Evolutionary conservation across 2,113 vertebrate species (phyloP), one percentile per base, ranked within the genome.

Genomic region (Nettapus auritus): DNA sequence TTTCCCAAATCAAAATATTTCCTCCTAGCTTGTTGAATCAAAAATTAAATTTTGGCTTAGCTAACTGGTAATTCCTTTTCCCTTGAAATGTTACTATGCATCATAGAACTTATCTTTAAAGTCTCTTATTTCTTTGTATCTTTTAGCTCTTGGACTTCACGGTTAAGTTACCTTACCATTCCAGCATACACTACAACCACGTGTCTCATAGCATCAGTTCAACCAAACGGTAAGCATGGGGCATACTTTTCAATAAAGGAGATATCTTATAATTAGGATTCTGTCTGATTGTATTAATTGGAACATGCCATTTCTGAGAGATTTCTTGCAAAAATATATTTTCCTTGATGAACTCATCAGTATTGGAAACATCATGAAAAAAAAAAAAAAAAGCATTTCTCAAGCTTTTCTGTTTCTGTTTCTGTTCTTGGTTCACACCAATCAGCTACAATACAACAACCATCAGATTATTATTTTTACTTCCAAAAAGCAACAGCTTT

Each of bases 41-140:
- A 93, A 95, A 94, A 87, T 93, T 34, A 63, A 80, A 89, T 69
- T 94, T 82, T 85, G 71, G 33, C 90, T 67, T 84, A 70, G 46
- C 28, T 94, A 90, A 71, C 48, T 0, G 2, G 42, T 55, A 80
- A 89, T 92, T 64, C 77, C 12, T 79, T 60, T 62, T 57, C 62
- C 53, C 16, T 80, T 76, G 50, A 22, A 89, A 64, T 59, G 26
- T 55, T 86, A 55, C 36, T 44, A 19, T 17, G 23, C 34, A 86
- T 60, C 90, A 55, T 6, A 1, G 44, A 8, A 80, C 13, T 36
- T 89, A 66, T 86, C 87, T 77, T 89, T 85, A 60, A 91, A 79
- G 21, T 57, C 46, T 82, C 36, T 52, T 73, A 74, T 94, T 91
- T 91, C 63, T 80, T 82, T 57, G 31, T 57, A 73, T 7, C 7